These are phyloP conservation scores for Halcyon badia DNA, from an alignment of 2,797 vertebrate species.

Conservation along the genomic window DNA sequence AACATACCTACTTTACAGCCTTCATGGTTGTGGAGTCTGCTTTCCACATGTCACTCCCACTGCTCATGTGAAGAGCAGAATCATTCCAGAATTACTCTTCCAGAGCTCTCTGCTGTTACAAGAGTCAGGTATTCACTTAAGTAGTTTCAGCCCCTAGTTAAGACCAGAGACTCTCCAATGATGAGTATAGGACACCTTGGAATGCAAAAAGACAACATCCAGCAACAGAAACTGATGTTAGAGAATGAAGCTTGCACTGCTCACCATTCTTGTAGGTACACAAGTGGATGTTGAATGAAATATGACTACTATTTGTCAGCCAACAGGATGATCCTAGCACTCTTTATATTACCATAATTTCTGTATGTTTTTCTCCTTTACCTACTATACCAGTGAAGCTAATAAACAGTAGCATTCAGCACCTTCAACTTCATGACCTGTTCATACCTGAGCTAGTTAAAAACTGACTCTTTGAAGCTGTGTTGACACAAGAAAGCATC, in stretches of 20 bases:
- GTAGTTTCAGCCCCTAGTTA: not conserved
- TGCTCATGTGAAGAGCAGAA: not conserved
- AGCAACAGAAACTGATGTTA: not conserved
- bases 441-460: not conserved
- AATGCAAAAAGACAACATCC: rapidly evolving
- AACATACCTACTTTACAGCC: no score
- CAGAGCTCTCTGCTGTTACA: not conserved
- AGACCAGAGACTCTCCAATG: not conserved
- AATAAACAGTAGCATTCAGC: not conserved
- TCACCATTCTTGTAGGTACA: not conserved
- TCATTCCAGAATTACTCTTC: not conserved
- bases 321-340: not conserved
- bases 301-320: not conserved
- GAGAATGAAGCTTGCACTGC: not conserved
- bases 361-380: not conserved
- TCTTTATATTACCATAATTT: not conserved
- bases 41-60: no score
- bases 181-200: no score
- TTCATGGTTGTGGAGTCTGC: no score
- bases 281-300: not conserved
- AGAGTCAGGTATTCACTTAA: rapidly evolving
- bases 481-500: not conserved
- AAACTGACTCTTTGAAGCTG: not conserved
- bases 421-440: not conserved
- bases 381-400: not conserved